Conservation (phyloP, 2,888 invertebrate species). For the Caenorhabditis uteleia region DNA sequence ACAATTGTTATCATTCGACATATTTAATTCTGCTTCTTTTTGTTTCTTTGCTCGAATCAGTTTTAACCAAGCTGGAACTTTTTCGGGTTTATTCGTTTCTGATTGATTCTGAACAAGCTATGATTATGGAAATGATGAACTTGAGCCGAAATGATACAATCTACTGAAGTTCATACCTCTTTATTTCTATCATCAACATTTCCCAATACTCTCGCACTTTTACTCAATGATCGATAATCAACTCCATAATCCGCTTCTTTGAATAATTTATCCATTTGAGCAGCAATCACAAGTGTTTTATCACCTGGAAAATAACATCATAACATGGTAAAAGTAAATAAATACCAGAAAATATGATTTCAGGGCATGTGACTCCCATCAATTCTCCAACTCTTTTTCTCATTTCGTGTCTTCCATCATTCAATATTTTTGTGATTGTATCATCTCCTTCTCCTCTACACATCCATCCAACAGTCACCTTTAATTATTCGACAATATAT, state of each 20-base stretch:
- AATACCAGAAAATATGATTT: slow-evolving; percentile 34
- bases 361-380: slow-evolving; percentile 38
- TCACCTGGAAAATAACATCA: slow-evolving; percentile 9
- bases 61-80: slow-evolving; percentile 2
- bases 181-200: slow-evolving; percentile 18
- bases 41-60: background rate
- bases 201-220: slow-evolving; percentile 36
- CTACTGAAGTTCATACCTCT: too few species aligned
- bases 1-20: too few species aligned
- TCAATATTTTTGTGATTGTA: slow-evolving; percentile 20
- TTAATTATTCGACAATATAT: background rate
- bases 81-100: slow-evolving; percentile 2
- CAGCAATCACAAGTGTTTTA: slow-evolving; percentile 25
- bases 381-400: slow-evolving; percentile 29
- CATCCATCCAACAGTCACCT: slow-evolving; percentile 20
- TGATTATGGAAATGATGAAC: too few species aligned
- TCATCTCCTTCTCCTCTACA: slow-evolving; percentile 31
- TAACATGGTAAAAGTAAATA: too few species aligned
- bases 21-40: too few species aligned
- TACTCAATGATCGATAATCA: slow-evolving; percentile 41
- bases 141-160: too few species aligned
- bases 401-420: slow-evolving; percentile 27
- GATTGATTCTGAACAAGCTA: too few species aligned
- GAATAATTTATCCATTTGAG: slow-evolving; percentile 48
- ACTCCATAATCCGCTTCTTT: slow-evolving; percentile 48